phyloP scores from a whole-genome alignment of 2,113 vertebrate species.

The Periophthalmodon schlosseri region DNA sequence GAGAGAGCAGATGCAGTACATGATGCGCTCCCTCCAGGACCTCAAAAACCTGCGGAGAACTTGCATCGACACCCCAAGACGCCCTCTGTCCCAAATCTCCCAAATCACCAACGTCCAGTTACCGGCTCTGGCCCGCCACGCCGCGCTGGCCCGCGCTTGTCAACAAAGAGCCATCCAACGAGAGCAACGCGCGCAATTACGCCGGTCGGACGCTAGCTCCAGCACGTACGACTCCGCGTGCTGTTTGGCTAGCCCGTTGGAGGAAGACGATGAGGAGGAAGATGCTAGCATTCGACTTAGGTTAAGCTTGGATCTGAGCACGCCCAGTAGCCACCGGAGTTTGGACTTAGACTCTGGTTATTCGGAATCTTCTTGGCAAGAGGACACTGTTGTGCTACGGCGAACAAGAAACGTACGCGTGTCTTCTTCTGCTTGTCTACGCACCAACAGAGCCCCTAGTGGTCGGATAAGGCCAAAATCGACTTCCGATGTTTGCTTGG shows the following conservation, averaged over 20 bases:
- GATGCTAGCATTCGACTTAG: conserved; percentile 57
- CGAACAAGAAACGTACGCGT: conserved; percentile 78
- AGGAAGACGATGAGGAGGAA: conserved; percentile 75
- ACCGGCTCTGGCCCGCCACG: conserved; percentile 47
- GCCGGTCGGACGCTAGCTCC: conserved; percentile 79
- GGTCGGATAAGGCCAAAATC: conserved; percentile 84
- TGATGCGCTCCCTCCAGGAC: conserved; percentile 81
- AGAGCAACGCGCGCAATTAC: conserved; percentile 66
- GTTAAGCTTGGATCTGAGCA: conserved; percentile 68
- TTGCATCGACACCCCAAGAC: conserved; percentile 42
- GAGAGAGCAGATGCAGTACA: conserved; percentile 82
- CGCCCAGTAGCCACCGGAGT: conserved; percentile 83
- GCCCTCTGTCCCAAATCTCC: conserved; percentile 31
- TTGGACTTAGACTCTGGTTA: conserved; percentile 94
- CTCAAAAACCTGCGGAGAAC: conserved; percentile 73
- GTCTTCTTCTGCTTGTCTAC: conserved; percentile 71
- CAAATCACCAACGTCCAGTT: conserved; percentile 38
- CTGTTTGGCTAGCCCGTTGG: conserved; percentile 81
- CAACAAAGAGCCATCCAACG: conserved; percentile 65
- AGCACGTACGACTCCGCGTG: conserved; percentile 86
- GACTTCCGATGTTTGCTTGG: conserved; percentile 87
- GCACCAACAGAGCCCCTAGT: conserved; percentile 63
- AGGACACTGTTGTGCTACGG: conserved; percentile 80
- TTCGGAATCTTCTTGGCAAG: conserved; percentile 89
- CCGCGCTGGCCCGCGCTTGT: conserved; percentile 54